Percentiles rank a stretch among this genome's conserved stretches.
Conservation (phyloP, 2,888 invertebrate species). For the Neoscelio sp. region DNA sequence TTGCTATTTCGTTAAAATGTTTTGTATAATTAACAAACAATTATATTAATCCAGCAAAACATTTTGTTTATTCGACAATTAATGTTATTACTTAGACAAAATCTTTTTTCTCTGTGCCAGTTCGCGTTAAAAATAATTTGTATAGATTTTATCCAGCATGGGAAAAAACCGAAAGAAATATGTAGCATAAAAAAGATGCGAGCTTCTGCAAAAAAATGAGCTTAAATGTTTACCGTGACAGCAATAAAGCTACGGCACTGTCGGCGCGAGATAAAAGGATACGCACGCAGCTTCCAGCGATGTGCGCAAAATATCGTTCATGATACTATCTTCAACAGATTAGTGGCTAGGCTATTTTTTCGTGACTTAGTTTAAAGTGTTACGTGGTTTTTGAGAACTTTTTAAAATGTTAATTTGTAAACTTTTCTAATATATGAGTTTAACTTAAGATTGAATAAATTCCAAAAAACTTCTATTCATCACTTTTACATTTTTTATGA, state of each 20-base stretch:
- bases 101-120: too few species aligned
- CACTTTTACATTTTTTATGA: too few species aligned
- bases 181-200: constrained; percentile 6
- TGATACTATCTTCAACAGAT: constrained; percentile 52
- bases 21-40: too few species aligned
- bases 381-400: too few species aligned
- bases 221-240: constrained; percentile 55
- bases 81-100: too few species aligned
- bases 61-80: too few species aligned
- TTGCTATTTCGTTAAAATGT: too few species aligned
- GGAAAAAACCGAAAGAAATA: constrained; percentile 23
- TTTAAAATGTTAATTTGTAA: too few species aligned
- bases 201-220: constrained; percentile 36
- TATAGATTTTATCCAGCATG: constrained; percentile 46
- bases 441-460: too few species aligned
- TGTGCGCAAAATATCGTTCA: constrained; percentile 47
- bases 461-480: too few species aligned
- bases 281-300: constrained; percentile 50
- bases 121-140: constrained; percentile 37
- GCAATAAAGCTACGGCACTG: constrained; percentile 49
- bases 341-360: constrained; percentile 35
- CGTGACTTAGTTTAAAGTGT: constrained; percentile 15
- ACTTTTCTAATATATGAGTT: too few species aligned
- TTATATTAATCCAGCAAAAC: too few species aligned
- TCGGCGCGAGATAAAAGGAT: constrained; percentile 59